phyloP scores from a whole-genome alignment of 2,888 invertebrate species.

The Hoplodrina blanda region DNA sequence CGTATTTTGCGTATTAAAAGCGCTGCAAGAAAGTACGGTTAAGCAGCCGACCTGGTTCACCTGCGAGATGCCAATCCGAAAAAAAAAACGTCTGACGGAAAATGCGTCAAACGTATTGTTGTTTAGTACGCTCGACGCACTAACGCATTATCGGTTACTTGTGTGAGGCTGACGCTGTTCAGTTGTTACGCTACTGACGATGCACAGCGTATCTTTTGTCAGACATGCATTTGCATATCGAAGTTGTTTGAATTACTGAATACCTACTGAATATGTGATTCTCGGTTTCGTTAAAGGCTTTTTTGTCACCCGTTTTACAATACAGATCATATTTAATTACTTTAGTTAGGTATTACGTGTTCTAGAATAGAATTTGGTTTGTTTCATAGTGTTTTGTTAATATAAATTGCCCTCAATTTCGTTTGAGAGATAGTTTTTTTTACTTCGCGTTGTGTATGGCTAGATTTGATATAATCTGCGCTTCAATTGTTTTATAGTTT shows the following conservation, averaged over 20 bases:
- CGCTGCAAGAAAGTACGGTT: too few species aligned
- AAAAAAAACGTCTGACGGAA: too few species aligned
- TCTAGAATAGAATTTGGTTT: slow-evolving; percentile 33
- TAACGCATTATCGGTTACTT: not conserved
- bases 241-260: too few species aligned
- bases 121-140: too few species aligned
- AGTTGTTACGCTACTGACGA: not conserved
- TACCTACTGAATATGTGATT: not conserved
- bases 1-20: too few species aligned
- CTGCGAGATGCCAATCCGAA: too few species aligned
- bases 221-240: not conserved
- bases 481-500: slow-evolving; percentile 7
- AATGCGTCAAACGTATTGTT: too few species aligned
- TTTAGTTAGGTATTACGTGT: slow-evolving; percentile 31
- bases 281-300: not conserved
- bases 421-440: slow-evolving; percentile 12
- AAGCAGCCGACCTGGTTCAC: too few species aligned
- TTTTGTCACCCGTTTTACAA: slow-evolving; percentile 3
- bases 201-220: not conserved
- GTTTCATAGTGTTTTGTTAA: slow-evolving; percentile 20
- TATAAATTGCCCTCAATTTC: slow-evolving; percentile 17
- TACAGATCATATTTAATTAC: slow-evolving; percentile 38
- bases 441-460: slow-evolving; percentile 32
- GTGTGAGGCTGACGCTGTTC: not conserved
- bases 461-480: slow-evolving; percentile 28